phyloP scores from a whole-genome alignment of 2,888 invertebrate genomes.

The Hemistola chrysoprasaria region DNA sequence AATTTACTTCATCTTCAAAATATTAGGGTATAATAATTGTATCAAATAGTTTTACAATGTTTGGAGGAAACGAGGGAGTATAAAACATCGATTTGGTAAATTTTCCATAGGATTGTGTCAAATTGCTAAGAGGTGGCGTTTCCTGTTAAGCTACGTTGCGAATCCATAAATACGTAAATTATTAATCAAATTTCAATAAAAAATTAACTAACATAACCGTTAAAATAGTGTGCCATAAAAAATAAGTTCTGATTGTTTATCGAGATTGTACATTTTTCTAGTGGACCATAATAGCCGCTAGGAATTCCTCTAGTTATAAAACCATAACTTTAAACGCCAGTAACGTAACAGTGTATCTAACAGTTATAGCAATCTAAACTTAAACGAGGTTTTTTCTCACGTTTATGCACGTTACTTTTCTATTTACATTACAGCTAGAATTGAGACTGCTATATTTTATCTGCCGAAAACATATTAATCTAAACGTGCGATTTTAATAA shows the following conservation, averaged over 20 bases:
- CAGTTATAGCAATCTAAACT: slow-evolving; percentile 39
- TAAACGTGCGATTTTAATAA: too few relatives aligned
- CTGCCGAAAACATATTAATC: too few relatives aligned
- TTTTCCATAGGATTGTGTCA: too few relatives aligned
- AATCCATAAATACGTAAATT: too few relatives aligned
- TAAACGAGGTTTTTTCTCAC: slow-evolving; percentile 32
- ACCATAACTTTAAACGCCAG: slow-evolving; percentile 20
- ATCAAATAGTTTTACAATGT: too few relatives aligned
- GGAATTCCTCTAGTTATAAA: slow-evolving; percentile 22
- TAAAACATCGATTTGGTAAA: too few relatives aligned
- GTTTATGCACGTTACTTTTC: slow-evolving; percentile 15
- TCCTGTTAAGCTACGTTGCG: too few relatives aligned
- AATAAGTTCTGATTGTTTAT: slow-evolving; percentile 5
- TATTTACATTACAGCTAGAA: slow-evolving; percentile 15
- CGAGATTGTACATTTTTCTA: slow-evolving; percentile 8
- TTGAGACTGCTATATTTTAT: neutral
- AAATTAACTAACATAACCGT: slow-evolving; percentile 11
- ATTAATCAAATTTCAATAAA: neutral
- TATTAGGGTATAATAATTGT: too few relatives aligned
- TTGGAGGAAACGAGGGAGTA: too few relatives aligned
- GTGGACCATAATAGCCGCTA: slow-evolving; percentile 5
- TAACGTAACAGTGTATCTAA: slow-evolving; percentile 40
- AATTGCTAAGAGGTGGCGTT: too few relatives aligned
- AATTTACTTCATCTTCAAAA: too few relatives aligned
- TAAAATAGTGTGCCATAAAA: slow-evolving; percentile 13